Conservation (phyloP, 2,113 vertebrate species). For the Puntigrus tetrazona region DNA sequence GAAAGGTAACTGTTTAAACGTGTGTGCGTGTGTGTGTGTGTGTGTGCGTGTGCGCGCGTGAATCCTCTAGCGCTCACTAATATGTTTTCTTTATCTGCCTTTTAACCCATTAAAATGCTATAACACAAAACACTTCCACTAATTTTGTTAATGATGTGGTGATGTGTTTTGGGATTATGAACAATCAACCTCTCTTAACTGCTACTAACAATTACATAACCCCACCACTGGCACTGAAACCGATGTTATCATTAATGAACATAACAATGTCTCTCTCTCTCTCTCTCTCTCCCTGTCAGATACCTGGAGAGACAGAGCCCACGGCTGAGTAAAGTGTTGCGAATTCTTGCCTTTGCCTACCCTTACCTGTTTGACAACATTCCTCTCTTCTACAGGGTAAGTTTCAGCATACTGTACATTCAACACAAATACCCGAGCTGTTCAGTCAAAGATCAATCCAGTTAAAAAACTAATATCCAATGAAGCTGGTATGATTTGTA, state of each 20-base stretch:
- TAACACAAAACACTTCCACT: not conserved
- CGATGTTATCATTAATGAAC: not conserved
- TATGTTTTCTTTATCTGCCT: not conserved
- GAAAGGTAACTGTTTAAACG: constrained; percentile 72
- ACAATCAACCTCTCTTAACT: not conserved
- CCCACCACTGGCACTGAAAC: not conserved
- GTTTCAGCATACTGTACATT: constrained; percentile 32
- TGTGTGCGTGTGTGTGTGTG: too few relatives aligned
- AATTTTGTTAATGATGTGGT: not conserved
- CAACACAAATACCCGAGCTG: not conserved
- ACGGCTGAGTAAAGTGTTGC: constrained; percentile 78
- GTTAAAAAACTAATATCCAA: not conserved
- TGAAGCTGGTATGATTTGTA: not conserved
- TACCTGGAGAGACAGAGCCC: constrained; percentile 79
- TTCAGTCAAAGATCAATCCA: not conserved
- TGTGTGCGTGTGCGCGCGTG: too few relatives aligned
- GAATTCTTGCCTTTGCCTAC: constrained; percentile 83
- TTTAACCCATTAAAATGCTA: not conserved
- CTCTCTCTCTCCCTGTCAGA: constrained; percentile 67
- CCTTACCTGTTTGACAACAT: constrained; percentile 94
- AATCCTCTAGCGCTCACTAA: not conserved
- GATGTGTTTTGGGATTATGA: not conserved
- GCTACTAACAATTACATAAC: not conserved
- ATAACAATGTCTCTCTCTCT: not conserved
- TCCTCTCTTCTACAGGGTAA: constrained; percentile 91